Conservation (phyloP, 2,113 vertebrate species). For the Crocuta crocuta region DNA sequence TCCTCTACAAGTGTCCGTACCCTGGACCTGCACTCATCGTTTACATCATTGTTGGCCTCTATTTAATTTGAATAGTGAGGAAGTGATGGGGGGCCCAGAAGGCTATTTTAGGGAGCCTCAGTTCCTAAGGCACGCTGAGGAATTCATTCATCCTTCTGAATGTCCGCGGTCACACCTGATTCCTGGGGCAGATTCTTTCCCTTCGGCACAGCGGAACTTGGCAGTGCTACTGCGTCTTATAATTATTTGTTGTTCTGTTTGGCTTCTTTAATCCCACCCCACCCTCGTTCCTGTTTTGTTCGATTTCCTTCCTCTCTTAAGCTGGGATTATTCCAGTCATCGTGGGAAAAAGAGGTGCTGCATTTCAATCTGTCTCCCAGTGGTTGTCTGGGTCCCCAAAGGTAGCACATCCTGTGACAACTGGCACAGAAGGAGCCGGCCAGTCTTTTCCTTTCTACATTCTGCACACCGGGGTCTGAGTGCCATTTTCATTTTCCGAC, state of each 20-base stretch:
- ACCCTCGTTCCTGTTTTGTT: not conserved
- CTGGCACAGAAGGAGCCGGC: not conserved
- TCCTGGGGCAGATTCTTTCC: accelerated
- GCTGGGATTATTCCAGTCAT: not conserved
- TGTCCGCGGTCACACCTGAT: not conserved
- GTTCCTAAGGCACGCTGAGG: not conserved
- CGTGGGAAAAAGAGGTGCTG: not conserved
- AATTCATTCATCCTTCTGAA: not conserved
- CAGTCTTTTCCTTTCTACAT: not conserved
- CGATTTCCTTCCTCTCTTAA: not conserved
- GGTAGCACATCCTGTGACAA: not conserved
- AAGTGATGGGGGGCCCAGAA: not conserved
- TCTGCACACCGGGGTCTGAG: not conserved
- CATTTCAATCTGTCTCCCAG: not conserved
- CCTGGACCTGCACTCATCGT: accelerated
- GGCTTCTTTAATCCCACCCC: not conserved
- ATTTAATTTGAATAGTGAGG: not conserved
- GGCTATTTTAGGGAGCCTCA: not conserved
- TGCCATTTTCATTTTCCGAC: not conserved
- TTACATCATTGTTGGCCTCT: not conserved
- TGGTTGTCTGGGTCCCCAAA: not conserved
- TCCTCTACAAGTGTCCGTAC: not conserved
- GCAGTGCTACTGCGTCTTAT: accelerated
- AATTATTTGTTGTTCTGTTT: not conserved
- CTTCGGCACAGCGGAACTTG: not conserved